Base-by-base conservation (phyloP, 2,113 vertebrate genomes). In the Elgaria multicarinata region DNA sequence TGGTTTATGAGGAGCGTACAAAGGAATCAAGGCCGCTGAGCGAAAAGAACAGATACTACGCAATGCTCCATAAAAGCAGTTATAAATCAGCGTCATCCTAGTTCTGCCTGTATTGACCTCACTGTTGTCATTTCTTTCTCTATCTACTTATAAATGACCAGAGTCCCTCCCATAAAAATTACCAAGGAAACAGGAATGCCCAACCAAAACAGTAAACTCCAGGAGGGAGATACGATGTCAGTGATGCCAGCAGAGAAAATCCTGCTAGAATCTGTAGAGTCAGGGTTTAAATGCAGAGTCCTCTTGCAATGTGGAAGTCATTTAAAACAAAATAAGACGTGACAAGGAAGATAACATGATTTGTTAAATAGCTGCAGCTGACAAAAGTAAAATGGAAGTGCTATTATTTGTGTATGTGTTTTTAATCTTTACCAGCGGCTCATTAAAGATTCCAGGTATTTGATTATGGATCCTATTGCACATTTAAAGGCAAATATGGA, bases 1-100 rank as follows among this genome's bases (percentile, higher is more conserved):
- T 64, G 22, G 31, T 75, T 62, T 74, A 44, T 89, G 71, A 77
- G 71, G 10, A 36, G 77, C 22, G 44, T 53, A 28, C 44, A 66
- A 66, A 89, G 33, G 67, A 24, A 77, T 42, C 88, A 84, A 84
- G 88, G 88, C 12, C 72, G 42, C 28, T 84, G 81, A 39, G 44
- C 69, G n/a, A 44, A 36, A 84, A 53, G 62, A 67, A 67, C 33
- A 79, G 62, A 50, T 39, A 39, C 18, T 31, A 81, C 67, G 78
- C 87, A 86, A 77, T 58, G 67, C n/a, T 42, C 44, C 72, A 76
- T 84, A 31, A 78, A 87, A 77, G 6, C 55, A 36, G 81, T 84
- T 84, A 75, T 84, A 85, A 33, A 85, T 89, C 81, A 53, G 67
- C 55, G 20, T 53, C 44, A 7, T 84, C 55, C 58, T 67, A 33